These are phyloP conservation scores for Macrobrachium rosenbergii DNA, from an alignment of 1,140 invertebrate species.

Conservation along the genomic window DNA sequence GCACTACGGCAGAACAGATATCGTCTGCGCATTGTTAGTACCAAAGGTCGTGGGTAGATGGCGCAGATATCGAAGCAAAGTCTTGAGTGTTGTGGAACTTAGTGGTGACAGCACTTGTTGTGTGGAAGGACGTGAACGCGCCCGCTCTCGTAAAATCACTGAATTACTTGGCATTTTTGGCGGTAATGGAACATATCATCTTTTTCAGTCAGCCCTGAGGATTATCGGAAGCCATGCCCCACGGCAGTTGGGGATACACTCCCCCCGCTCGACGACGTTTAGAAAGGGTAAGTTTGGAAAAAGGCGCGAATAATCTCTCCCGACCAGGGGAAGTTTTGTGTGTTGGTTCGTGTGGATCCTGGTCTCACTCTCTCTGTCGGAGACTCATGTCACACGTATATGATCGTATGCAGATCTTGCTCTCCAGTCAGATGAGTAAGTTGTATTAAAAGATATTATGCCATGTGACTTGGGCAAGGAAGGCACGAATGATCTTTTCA, in stretches of 20 bases:
- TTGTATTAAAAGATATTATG: too few relatives aligned
- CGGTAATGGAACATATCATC: conserved; percentile 33
- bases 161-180: conserved; percentile 17
- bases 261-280: conserved; percentile 49
- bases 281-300: conserved; percentile 46
- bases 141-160: conserved; percentile 14
- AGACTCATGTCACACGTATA: too few relatives aligned
- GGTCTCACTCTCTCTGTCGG: too few relatives aligned
- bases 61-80: not conserved
- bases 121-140: not conserved
- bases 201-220: conserved; percentile 21
- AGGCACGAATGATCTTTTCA: too few relatives aligned
- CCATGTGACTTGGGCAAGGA: too few relatives aligned
- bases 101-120: conserved; percentile 41
- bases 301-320: too few relatives aligned
- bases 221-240: conserved; percentile 41
- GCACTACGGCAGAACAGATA: too few relatives aligned
- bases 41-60: not conserved
- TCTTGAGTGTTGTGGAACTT: not conserved
- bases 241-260: conserved; percentile 52
- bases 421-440: too few relatives aligned
- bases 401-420: too few relatives aligned
- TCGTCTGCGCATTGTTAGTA: conserved; percentile 9
- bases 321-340: too few relatives aligned
- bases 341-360: too few relatives aligned